Base-by-base conservation (phyloP, 37 sponge, comb jelly and placozoan genomes). In the Crambe crambe region DNA sequence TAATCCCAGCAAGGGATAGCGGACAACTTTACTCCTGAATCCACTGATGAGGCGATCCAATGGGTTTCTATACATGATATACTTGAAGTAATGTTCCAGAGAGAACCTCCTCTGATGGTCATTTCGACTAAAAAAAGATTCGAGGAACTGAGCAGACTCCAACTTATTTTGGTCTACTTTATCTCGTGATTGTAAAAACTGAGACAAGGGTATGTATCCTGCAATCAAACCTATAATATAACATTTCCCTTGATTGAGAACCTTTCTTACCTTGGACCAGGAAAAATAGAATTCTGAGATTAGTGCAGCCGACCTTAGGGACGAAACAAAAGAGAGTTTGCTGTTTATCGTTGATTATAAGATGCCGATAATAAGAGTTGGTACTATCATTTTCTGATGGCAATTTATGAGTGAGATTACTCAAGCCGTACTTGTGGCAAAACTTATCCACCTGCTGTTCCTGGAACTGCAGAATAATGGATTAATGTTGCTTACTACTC, bases 1-100 rank as follows among this genome's bases (percentile, higher is more conserved):
- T 17, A 74, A 57, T 1, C 84, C 84, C 0, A 37, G 2, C 21
- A 83, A 42, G 0, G 84, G 84, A 38, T 29, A 80, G 25, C 77
- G 56, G 9, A 44, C 32, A 3, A 88, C 83, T 65, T 88, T 88
- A 51, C 63, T 73, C 23, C 89, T 56, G 64, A 81, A 88, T 0
- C 73, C 83, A 36, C 83, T 81, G 23, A 77, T 42, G 30, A 88
- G 47, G 25, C 89, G 43, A 25, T 88, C 78, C 31, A 88, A 66
- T 29, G 89, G 89, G 56, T 88, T 88, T 17, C 89, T 67, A 37
- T 42, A 77, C 89, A 88, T 88, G n/a, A 74, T 65, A 58, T 76
- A 88, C 57, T 88, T 88, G 83, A 72, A 88, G 73, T 82, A 88
- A 30, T 70, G 21, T 34, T 21, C 57, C 37, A 80, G 47, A 21